These are phyloP conservation scores for Microplitis mediator DNA, from an alignment of 1,140 invertebrate genomes.

Conservation along the genomic window DNA sequence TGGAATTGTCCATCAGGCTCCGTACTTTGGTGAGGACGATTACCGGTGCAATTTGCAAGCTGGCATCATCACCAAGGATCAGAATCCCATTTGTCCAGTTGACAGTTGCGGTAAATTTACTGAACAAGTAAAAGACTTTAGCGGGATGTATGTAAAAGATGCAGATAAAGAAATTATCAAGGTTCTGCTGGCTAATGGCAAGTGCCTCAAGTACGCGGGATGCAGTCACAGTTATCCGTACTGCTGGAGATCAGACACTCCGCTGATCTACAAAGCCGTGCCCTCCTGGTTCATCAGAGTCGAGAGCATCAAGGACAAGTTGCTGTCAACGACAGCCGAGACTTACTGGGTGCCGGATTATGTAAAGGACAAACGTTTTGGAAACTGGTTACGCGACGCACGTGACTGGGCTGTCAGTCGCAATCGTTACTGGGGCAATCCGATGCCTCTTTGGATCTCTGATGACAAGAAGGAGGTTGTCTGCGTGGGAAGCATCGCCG, in stretches of 20 bases:
- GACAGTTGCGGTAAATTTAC: constrained; percentile 90
- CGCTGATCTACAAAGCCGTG: constrained; percentile 96
- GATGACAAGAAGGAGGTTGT: constrained; percentile 92
- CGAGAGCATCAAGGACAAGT: constrained; percentile 82
- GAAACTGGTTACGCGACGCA: constrained; percentile 97
- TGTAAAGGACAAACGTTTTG: constrained; percentile 98
- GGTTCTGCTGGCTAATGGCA: constrained; percentile 75
- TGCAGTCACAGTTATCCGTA: constrained; percentile 97
- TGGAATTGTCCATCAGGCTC: constrained; percentile 97
- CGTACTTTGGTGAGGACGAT: constrained; percentile 99
- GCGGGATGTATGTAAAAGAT: constrained; percentile 92
- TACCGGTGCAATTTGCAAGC: constrained; percentile 82
- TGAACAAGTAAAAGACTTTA: constrained; percentile 85
- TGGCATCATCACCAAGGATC: constrained; percentile 83
- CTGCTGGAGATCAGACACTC: constrained; percentile 99
- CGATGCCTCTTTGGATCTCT: constrained; percentile 97
- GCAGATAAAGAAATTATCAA: constrained; percentile 89
- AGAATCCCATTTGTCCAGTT: constrained; percentile 90
- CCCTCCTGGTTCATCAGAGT: constrained; percentile 99
- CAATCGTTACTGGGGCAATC: constrained; percentile 99
- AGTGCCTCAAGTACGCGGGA: constrained; percentile 77
- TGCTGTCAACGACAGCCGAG: constrained; percentile 79
- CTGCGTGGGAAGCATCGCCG: constrained; percentile 92
- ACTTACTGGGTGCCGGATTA: constrained; percentile 99
- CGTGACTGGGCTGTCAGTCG: constrained; percentile 97